Percentiles rank a stretch among this genome's conserved stretches.
These are phyloP conservation scores for Scartelaos histophorus DNA, from an alignment of 2,113 vertebrate species.

Conservation along the genomic window DNA sequence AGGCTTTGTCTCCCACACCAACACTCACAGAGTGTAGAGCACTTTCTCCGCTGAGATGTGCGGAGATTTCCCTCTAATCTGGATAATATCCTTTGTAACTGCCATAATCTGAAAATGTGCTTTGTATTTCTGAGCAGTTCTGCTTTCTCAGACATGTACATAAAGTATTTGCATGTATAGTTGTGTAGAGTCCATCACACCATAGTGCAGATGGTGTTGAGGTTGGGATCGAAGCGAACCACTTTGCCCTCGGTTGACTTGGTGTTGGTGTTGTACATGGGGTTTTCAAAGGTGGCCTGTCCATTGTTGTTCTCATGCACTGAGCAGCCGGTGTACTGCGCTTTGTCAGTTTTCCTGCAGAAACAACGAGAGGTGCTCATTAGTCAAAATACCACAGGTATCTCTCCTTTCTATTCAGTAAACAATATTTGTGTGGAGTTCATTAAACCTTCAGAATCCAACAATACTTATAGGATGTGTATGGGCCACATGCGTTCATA, in stretches of 20 bases:
- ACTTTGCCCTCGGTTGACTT: slow-evolving; percentile 96
- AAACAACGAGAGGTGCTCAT: slow-evolving; percentile 28
- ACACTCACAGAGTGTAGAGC: slow-evolving; percentile 75
- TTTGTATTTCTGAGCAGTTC: slow-evolving; percentile 78
- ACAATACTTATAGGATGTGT: background rate
- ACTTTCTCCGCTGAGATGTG: slow-evolving; percentile 38
- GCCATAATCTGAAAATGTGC: slow-evolving; percentile 86
- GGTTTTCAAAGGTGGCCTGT: slow-evolving; percentile 98
- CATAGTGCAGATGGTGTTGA: slow-evolving; percentile 99
- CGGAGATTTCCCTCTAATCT: slow-evolving; percentile 41
- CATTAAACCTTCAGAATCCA: slow-evolving; percentile 2
- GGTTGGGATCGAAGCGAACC: slow-evolving; percentile 95
- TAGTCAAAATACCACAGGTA: slow-evolving; percentile 39
- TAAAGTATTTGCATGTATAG: slow-evolving; percentile 49
- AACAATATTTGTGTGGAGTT: slow-evolving; percentile 12
- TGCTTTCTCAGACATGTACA: slow-evolving; percentile 72
- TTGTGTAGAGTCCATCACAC: slow-evolving; percentile 80
- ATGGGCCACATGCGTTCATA: background rate
- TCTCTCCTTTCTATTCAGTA: slow-evolving; percentile 39
- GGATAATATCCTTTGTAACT: slow-evolving; percentile 35
- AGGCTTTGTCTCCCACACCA: slow-evolving; percentile 61
- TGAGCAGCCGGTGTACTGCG: slow-evolving; percentile 95
- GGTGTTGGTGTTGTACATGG: slow-evolving; percentile 96
- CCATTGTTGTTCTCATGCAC: slow-evolving; percentile 99
- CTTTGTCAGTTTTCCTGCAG: slow-evolving; percentile 95